Percentiles rank a stretch among this genome's conserved stretches.
Conservation (phyloP, 1,140 invertebrate species). For the Zaprionus inermis region DNA sequence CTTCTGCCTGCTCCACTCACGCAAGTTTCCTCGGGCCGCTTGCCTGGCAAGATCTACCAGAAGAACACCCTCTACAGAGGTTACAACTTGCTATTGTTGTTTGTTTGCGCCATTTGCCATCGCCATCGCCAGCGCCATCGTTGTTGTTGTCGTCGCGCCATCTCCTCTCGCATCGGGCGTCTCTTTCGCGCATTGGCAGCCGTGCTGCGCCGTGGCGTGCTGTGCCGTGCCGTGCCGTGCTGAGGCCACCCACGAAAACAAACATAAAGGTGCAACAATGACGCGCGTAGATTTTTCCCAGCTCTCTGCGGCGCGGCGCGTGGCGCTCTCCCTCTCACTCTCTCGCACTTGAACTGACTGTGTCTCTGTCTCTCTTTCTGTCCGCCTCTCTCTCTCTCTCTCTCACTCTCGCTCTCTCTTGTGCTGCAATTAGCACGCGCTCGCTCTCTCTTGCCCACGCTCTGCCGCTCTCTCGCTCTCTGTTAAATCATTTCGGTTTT, state of each 20-base stretch:
- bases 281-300: slow-evolving; percentile 70
- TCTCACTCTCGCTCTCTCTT: slow-evolving; percentile 17
- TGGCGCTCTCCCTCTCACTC: background rate
- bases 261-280: slow-evolving; percentile 83
- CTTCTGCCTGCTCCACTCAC: background rate
- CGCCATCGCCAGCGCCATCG: slow-evolving; percentile 14
- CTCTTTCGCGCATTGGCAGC: slow-evolving; percentile 7
- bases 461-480: slow-evolving; percentile 13
- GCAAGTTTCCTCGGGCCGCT: background rate
- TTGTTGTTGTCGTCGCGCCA: too few relatives aligned
- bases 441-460: background rate
- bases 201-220: slow-evolving; percentile 4
- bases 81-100: slow-evolving; percentile 78
- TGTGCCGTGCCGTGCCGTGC: background rate
- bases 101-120: slow-evolving; percentile 72
- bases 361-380: slow-evolving; percentile 13
- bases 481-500: slow-evolving; percentile 67
- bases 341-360: slow-evolving; percentile 1
- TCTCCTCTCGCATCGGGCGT: slow-evolving; percentile 22
- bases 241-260: slow-evolving; percentile 76
- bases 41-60: background rate
- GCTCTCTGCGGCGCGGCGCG: slow-evolving; percentile 40
- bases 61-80: slow-evolving; percentile 72
- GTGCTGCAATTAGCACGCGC: slow-evolving; percentile 40
- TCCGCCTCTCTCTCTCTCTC: slow-evolving; percentile 8